Percentiles rank a stretch among this genome's conserved stretches.
phyloP scores from a whole-genome alignment of 1,140 invertebrate genomes.

The Lysiphlebus fabarum region DNA sequence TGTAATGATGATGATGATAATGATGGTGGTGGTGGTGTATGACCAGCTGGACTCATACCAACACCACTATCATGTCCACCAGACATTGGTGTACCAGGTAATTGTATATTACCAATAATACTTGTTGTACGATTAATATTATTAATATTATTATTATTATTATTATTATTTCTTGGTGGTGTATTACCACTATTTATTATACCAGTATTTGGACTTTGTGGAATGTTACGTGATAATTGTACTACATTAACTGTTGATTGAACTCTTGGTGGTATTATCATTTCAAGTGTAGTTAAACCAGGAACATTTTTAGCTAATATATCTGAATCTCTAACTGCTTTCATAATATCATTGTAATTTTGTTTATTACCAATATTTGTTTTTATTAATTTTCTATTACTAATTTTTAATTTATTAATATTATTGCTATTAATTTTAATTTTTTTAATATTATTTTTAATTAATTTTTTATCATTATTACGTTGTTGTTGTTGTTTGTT shows the following conservation, averaged over 20 bases:
- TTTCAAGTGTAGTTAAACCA: conserved; percentile 57
- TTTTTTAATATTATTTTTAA: not conserved
- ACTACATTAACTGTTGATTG: conserved; percentile 61
- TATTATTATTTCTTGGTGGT: conserved; percentile 32
- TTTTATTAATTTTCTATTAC: conserved; percentile 30
- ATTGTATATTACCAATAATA: conserved; percentile 38
- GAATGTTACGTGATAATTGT: conserved; percentile 55
- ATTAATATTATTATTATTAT: too few species aligned
- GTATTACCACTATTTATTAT: conserved; percentile 43
- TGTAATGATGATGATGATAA: conserved; percentile 43
- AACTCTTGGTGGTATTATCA: conserved; percentile 56
- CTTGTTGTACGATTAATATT: conserved; percentile 32
- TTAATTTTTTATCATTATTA: conserved; percentile 5
- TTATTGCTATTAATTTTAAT: not conserved
- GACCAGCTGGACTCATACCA: conserved; percentile 52
- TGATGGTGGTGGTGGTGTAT: conserved; percentile 46
- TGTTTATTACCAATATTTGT: conserved; percentile 33
- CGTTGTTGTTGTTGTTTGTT: not conserved
- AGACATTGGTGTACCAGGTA: conserved; percentile 44
- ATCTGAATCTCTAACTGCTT: conserved; percentile 36
- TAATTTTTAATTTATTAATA: conserved; percentile 15
- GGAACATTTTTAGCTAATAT: conserved; percentile 53
- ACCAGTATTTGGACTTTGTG: conserved; percentile 47
- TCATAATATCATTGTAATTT: conserved; percentile 47
- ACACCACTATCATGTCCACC: conserved; percentile 52